Base-by-base conservation (phyloP, 2,113 vertebrate species). In the Urocitellus parryii region DNA sequence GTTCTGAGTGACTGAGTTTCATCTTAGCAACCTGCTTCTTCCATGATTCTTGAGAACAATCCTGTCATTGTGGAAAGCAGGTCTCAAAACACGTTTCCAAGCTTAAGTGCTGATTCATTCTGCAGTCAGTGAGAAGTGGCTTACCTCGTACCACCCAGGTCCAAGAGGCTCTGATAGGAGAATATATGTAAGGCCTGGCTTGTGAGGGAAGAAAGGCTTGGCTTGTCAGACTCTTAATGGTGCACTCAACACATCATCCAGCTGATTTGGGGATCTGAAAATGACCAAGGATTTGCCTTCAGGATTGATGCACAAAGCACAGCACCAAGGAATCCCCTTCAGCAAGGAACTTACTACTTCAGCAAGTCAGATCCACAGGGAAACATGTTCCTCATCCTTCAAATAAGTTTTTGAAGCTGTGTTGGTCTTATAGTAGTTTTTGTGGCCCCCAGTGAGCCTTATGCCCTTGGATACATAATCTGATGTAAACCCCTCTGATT, bases 141-240 rank as follows among this genome's bases (percentile, higher is more conserved):
- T 53, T 73, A 39, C 45, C 73, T 29, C 24, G 34, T 1, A 22
- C 56, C 68, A 16, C 2, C 8, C 0, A 11, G 3, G 9, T 32
- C 34, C 61, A 9, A 37, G 7, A 82, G 11, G 16, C 32, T 78
- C 56, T 79, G 27, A 53, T 11, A 1, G 22, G 9, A 76, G 17
- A 68, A 17, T 25, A 51, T 79, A 42, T 68, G 13, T 25, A 39
- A 68, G 27, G 8, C 14, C 25, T 63, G 53, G 2, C n/a, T 86
- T 77, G 8, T 72, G 32, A 58, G 25, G 8, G 4, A 45, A 9
- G 7, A 96, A 61, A 77, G 8, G 48, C 18, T 3, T 16, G 42
- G 22, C 39, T 53, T 2, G 4, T n/a, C 4, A 3, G 22, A 5
- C 39, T 70, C 0, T 34, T 12, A 13, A 22, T 2, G n/a, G 3